Conservation (phyloP, 2,888 invertebrate species). For the Agriotes lineatus region DNA sequence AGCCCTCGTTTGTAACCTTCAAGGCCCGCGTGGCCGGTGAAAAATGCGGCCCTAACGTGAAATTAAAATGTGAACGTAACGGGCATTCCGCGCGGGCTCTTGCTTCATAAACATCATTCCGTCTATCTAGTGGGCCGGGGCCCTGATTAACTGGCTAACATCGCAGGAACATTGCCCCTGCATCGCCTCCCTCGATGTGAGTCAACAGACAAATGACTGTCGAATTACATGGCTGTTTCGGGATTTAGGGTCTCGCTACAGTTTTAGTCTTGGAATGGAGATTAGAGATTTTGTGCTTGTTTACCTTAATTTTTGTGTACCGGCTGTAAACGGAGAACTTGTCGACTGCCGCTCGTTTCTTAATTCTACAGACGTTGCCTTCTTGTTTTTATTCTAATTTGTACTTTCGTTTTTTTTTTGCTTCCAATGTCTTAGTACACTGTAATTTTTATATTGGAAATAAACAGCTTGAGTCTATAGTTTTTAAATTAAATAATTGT, state of each 20-base stretch:
- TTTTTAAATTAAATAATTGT: too few species aligned
- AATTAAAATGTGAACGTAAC: not conserved
- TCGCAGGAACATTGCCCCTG: conserved; percentile 25
- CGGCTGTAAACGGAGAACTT: too few species aligned
- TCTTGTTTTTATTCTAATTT: too few species aligned
- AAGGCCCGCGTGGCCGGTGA: not conserved
- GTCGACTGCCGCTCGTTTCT: too few species aligned
- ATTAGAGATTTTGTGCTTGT: too few species aligned
- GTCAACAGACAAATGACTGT: conserved; percentile 48
- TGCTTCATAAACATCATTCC: conserved; percentile 25
- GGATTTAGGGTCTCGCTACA: not conserved
- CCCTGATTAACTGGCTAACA: conserved; percentile 41
- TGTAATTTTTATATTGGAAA: too few species aligned
- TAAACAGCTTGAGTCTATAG: too few species aligned
- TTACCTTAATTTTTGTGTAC: too few species aligned
- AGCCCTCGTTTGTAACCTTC: conserved; percentile 26
- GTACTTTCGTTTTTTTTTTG: too few species aligned
- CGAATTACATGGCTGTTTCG: conserved; percentile 36
- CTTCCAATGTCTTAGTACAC: too few species aligned
- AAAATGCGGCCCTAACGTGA: conserved; percentile 8
- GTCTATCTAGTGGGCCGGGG: conserved; percentile 9
- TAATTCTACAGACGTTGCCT: too few species aligned
- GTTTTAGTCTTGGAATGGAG: not conserved
- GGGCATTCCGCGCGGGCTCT: conserved; percentile 9
- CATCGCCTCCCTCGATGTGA: conserved; percentile 38